A percentile compares a stretch with the other conserved stretches of the same genome.
phyloP scores from a whole-genome alignment of 2,797 vertebrate species.

The Falco rusticolus region DNA sequence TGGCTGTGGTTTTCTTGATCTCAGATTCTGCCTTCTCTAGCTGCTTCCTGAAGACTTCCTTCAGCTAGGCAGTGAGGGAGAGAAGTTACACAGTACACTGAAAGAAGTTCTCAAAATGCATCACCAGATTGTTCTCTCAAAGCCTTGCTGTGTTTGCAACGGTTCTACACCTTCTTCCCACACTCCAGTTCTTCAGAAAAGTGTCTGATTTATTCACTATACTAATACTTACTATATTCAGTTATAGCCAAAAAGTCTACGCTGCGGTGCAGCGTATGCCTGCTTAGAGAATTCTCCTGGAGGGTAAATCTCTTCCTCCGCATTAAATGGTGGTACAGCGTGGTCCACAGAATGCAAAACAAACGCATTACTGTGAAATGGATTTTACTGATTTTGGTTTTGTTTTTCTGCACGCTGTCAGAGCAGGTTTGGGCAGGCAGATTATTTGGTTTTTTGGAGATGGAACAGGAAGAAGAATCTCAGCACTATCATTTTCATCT shows the following conservation, averaged over 20 bases:
- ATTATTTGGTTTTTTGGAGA: not conserved
- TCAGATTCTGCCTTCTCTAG: conserved; percentile 96
- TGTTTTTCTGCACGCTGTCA: not conserved
- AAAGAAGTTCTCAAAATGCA: not conserved
- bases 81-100: not conserved
- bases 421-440: not conserved
- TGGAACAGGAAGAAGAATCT: not conserved
- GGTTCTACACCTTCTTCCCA: not conserved
- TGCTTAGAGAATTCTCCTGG: not conserved
- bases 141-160: not conserved
- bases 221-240: not conserved
- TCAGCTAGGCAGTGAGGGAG: conserved; percentile 80
- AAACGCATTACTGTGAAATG: not conserved
- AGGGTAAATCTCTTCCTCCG: not conserved
- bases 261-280: not conserved
- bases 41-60: conserved; percentile 97
- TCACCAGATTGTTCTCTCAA: not conserved
- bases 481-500: not conserved
- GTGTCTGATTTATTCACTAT: not conserved
- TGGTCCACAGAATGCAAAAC: not conserved
- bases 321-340: not conserved
- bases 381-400: not conserved
- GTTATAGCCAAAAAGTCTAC: not conserved
- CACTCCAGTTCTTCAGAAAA: not conserved
- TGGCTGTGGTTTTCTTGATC: conserved; percentile 97